Evolutionary conservation across 2,113 vertebrate genomes (phyloP).

Genomic region (Arvicanthis niloticus): DNA sequence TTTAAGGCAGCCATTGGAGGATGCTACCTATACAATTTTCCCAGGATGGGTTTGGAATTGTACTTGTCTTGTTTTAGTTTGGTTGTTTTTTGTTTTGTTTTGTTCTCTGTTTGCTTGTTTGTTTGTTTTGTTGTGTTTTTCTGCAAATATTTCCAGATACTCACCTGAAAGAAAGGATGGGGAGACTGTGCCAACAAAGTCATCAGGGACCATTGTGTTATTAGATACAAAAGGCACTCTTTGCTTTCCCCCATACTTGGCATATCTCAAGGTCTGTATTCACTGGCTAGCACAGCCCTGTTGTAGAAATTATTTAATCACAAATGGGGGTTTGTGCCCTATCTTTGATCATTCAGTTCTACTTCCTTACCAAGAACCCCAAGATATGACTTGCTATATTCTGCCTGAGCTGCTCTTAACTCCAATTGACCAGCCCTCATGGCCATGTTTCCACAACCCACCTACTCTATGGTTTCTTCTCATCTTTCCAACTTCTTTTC

Average conservation of each 20-base stretch:
- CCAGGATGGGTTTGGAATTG: background rate
- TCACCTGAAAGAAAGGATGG: background rate
- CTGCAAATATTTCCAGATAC: background rate
- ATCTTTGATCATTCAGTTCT: no score
- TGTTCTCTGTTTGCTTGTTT: background rate
- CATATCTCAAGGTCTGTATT: background rate
- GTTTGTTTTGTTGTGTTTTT: background rate
- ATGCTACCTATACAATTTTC: background rate
- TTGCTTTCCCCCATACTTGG: background rate
- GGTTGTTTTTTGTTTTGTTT: background rate
- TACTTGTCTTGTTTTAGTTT: no score
- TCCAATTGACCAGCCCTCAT: no score
- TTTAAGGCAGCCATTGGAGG: background rate
- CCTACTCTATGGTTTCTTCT: no score
- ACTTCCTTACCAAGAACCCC: no score
- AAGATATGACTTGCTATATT: no score
- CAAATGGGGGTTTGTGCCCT: fast-evolving
- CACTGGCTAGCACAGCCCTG: background rate
- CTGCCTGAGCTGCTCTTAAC: no score
- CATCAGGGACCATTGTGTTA: background rate
- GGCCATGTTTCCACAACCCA: no score
- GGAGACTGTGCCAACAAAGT: background rate
- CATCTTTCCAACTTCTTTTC: no score
- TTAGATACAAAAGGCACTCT: background rate
- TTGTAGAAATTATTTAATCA: no score